A percentile compares a stretch with the other conserved stretches of the same genome.
Conservation (phyloP, 2,113 vertebrate genomes). For the Hippolais icterina region DNA sequence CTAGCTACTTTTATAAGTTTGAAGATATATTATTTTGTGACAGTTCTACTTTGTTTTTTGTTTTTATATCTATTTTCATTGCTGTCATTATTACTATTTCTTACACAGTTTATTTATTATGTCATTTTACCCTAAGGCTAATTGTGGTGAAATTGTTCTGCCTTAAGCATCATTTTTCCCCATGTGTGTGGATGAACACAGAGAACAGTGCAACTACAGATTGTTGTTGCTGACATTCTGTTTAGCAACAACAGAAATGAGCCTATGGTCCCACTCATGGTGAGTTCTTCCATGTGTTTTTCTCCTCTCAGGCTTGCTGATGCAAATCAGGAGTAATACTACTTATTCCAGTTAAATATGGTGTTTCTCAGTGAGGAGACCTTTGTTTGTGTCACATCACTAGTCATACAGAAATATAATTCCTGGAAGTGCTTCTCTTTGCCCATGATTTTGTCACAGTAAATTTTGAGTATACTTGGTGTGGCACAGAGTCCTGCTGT, state of each 20-base stretch:
- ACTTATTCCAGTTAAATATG: not conserved
- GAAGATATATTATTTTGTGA: not conserved
- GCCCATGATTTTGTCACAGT: not conserved
- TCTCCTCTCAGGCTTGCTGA: not conserved
- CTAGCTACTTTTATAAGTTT: not conserved
- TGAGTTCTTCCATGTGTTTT: not conserved
- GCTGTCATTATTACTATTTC: not conserved
- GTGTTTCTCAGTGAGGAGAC: not conserved
- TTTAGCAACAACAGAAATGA: conserved; percentile 18
- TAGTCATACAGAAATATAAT: not conserved
- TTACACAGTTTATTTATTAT: conserved; percentile 33
- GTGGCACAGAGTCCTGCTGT: not conserved
- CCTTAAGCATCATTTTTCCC: conserved; percentile 45
- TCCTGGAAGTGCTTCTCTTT: not conserved
- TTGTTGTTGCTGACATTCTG: not conserved
- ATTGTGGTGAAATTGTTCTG: conserved; percentile 28
- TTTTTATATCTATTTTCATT: not conserved
- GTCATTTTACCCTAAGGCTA: conserved; percentile 43
- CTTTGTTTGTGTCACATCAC: not conserved
- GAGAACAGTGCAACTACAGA: not conserved
- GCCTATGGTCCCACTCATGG: not conserved
- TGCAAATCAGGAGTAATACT: not conserved
- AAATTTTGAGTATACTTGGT: not conserved
- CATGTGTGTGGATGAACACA: not conserved
- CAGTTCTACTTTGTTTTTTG: not conserved